These are phyloP conservation scores for Drosophila grimshawi DNA, from an alignment of 1,140 invertebrate genomes.

Conservation along the genomic window DNA sequence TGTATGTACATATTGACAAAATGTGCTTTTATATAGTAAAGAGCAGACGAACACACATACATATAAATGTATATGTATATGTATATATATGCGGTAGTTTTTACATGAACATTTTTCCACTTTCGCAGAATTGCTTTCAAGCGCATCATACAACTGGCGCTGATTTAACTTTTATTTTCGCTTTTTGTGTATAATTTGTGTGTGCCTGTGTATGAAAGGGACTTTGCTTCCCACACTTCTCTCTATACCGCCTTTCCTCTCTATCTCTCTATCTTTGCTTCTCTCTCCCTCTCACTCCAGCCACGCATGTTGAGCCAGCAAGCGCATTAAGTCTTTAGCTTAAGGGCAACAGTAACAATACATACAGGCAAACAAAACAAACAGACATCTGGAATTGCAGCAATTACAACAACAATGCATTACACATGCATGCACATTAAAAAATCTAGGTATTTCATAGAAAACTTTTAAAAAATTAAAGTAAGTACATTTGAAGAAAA, in stretches of 20 bases:
- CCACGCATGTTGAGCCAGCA: constrained; percentile 27
- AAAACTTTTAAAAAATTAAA: too few species aligned
- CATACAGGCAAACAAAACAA: constrained; percentile 54
- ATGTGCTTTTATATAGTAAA: neutral
- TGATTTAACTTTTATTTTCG: constrained; percentile 57
- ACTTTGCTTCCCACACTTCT: neutral
- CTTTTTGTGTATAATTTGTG: constrained; percentile 55
- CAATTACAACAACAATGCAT: constrained; percentile 63
- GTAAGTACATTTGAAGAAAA: too few species aligned
- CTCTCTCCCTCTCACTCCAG: constrained; percentile 2
- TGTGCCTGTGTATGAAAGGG: constrained; percentile 2
- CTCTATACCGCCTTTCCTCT: too few species aligned
- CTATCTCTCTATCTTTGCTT: neutral
- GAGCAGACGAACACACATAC: neutral
- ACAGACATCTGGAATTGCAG: constrained; percentile 59
- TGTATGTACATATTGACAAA: constrained; percentile 3
- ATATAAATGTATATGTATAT: neutral
- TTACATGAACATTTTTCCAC: constrained; percentile 34
- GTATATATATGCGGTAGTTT: constrained; percentile 1
- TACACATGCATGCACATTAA: constrained; percentile 15
- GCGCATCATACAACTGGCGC: constrained; percentile 48
- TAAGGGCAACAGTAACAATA: constrained; percentile 59
- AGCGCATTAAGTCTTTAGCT: constrained; percentile 78
- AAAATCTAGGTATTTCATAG: neutral
- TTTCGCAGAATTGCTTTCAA: constrained; percentile 42